These are phyloP conservation scores for Drosophila incognita DNA, from an alignment of 2,888 invertebrate genomes.

Conservation along the genomic window DNA sequence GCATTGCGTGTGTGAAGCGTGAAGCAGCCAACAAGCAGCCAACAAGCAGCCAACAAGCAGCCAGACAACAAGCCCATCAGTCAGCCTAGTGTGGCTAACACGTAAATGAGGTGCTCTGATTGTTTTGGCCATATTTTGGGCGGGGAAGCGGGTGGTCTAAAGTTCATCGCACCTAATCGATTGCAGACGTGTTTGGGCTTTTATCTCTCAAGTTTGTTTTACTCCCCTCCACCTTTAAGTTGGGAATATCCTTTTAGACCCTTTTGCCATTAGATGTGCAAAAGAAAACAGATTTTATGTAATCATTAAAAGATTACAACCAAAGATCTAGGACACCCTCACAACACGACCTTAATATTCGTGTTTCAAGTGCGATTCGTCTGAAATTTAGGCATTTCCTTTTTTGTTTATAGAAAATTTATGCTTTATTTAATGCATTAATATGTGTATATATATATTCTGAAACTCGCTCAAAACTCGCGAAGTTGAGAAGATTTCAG, in stretches of 20 bases:
- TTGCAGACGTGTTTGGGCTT: conserved; percentile 18
- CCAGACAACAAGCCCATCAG: not conserved
- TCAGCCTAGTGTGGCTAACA: conserved; percentile 38
- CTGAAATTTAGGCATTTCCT: not conserved
- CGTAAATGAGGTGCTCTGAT: conserved; percentile 53
- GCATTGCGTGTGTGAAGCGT: conserved; percentile 6
- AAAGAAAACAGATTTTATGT: not conserved
- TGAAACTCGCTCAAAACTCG: no score
- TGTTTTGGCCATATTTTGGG: conserved; percentile 15
- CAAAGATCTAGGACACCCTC: not conserved
- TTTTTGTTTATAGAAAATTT: not conserved
- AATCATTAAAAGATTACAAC: not conserved
- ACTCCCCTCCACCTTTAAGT: not conserved
- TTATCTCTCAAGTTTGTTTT: conserved; percentile 31
- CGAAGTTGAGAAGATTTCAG: no score
- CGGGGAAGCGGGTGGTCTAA: not conserved
- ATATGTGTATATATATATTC: not conserved
- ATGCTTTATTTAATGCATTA: not conserved
- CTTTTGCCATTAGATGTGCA: not conserved
- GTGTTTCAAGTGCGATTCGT: not conserved
- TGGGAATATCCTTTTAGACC: not conserved
- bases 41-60: no score
- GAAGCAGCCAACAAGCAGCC: not conserved
- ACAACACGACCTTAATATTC: not conserved
- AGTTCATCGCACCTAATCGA: conserved; percentile 27